phyloP scores from a whole-genome alignment of 2,888 invertebrate species.

The Eupithecia subumbrata region DNA sequence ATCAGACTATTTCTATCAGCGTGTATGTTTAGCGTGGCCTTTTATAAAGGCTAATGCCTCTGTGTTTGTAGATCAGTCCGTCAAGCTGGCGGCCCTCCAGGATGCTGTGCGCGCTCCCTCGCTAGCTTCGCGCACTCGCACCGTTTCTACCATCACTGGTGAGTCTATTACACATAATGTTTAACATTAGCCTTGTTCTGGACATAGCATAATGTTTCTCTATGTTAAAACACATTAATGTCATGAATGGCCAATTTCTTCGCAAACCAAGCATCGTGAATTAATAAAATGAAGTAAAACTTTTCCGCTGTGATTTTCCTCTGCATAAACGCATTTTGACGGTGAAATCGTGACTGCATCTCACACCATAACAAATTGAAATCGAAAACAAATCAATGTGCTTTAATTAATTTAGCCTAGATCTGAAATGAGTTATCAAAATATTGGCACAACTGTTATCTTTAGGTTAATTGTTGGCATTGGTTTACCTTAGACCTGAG shows the following conservation, averaged over 20 bases:
- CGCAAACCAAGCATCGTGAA: neutral
- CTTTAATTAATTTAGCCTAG: neutral
- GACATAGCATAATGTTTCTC: neutral
- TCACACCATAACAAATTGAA: neutral
- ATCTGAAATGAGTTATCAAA: neutral
- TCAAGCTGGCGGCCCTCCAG: slow-evolving; percentile 92
- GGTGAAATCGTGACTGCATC: neutral
- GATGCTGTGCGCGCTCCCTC: slow-evolving; percentile 89
- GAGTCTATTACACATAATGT: slow-evolving; percentile 51
- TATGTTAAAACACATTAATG: neutral
- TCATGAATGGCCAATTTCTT: neutral
- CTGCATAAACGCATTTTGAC: neutral
- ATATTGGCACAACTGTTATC: neutral
- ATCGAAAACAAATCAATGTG: neutral
- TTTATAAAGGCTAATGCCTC: slow-evolving; percentile 24
- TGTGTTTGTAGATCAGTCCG: slow-evolving; percentile 73
- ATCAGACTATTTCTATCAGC: slow-evolving; percentile 17
- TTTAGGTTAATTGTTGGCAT: neutral
- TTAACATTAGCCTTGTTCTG: neutral
- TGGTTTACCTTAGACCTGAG: neutral
- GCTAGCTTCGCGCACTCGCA: slow-evolving; percentile 83
- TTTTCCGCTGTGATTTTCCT: neutral
- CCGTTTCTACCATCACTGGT: slow-evolving; percentile 90
- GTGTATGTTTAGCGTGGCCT: slow-evolving; percentile 26
- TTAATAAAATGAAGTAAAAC: neutral